Evolutionary conservation across 92 coral and sea anemone species (phyloP).

Genomic region (Actinostola sp.): DNA sequence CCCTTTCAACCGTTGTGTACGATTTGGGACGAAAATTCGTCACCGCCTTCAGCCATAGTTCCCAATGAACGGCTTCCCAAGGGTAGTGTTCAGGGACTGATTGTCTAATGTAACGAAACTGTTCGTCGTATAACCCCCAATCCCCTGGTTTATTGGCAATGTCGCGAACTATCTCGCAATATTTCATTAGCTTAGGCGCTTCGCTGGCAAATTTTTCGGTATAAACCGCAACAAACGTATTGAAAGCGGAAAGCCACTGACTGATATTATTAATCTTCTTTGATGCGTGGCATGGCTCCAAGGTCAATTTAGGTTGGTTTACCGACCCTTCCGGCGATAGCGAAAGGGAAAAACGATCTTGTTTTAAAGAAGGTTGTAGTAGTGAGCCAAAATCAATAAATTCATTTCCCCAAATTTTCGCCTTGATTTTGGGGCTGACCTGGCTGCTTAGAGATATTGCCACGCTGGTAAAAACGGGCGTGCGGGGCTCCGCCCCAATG

Average conservation of each 20-base stretch:
- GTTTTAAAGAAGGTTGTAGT: neutral
- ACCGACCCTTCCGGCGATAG: slow-evolving; percentile 13
- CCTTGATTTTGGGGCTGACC: slow-evolving; percentile 33
- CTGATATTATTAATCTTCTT: slow-evolving; percentile 18
- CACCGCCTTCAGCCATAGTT: slow-evolving; percentile 32
- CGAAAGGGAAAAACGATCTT: slow-evolving; percentile 18
- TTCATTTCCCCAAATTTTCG: slow-evolving; percentile 44
- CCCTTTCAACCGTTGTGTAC: no score
- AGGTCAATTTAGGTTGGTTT: no score
- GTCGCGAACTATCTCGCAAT: slow-evolving; percentile 35
- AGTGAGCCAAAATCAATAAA: slow-evolving; percentile 31
- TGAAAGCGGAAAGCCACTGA: slow-evolving; percentile 40
- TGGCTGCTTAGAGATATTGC: slow-evolving; percentile 33
- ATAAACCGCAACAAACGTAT: slow-evolving; percentile 29
- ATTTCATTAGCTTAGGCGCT: slow-evolving; percentile 38
- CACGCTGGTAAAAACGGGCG: slow-evolving; percentile 37
- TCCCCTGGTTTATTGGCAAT: slow-evolving; percentile 20
- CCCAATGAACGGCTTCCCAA: slow-evolving; percentile 44
- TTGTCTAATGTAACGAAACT: slow-evolving; percentile 32
- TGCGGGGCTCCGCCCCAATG: slow-evolving; percentile 16
- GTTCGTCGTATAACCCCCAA: slow-evolving; percentile 40
- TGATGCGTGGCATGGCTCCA: slow-evolving; percentile 31
- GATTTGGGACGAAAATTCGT: slow-evolving; percentile 7
- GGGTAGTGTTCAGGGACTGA: slow-evolving; percentile 33
- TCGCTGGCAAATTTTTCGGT: slow-evolving; percentile 4